A percentile compares a stretch with the other conserved stretches of the same genome.
Conservation (phyloP, 2,113 vertebrate species). For the Nothobranchius furzeri region DNA sequence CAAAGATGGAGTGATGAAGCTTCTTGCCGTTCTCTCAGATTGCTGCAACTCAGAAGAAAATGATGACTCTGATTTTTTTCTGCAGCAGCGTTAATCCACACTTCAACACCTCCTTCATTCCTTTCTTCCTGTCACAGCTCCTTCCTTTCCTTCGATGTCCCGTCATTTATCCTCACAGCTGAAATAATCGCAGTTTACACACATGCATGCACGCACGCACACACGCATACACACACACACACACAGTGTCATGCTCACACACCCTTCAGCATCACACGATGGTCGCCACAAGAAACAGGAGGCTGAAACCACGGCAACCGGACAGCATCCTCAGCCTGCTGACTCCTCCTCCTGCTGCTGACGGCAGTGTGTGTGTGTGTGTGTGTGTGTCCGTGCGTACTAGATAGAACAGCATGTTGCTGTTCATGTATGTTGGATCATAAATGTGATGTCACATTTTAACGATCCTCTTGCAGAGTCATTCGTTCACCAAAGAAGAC, state of each 20-base stretch:
- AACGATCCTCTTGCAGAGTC: neutral
- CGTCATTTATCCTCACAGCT: slow-evolving; percentile 38
- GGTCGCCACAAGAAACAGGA: slow-evolving; percentile 34
- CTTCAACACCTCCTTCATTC: slow-evolving; percentile 4
- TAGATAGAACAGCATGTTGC: too few species aligned
- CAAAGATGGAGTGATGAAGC: slow-evolving; percentile 49
- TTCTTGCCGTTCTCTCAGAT: slow-evolving; percentile 29
- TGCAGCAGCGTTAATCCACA: slow-evolving; percentile 19
- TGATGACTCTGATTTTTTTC: slow-evolving; percentile 12
- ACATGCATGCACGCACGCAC: too few species aligned
- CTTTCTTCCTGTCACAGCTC: slow-evolving; percentile 9
- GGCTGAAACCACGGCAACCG: slow-evolving; percentile 72
- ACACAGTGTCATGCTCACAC: slow-evolving; percentile 5
- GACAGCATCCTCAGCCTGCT: slow-evolving; percentile 56
- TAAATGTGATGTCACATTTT: neutral
- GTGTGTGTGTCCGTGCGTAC: too few species aligned
- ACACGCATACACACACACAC: neutral
- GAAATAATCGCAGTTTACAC: neutral
- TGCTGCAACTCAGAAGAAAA: slow-evolving; percentile 21
- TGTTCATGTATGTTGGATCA: neutral
- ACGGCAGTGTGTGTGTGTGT: neutral
- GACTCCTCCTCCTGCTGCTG: slow-evolving; percentile 56
- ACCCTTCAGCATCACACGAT: slow-evolving; percentile 20
- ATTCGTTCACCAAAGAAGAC: too few species aligned
- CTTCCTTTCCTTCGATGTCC: slow-evolving; percentile 1